phyloP scores from a whole-genome alignment of 1,140 invertebrate species.

The Limonius californicus region DNA sequence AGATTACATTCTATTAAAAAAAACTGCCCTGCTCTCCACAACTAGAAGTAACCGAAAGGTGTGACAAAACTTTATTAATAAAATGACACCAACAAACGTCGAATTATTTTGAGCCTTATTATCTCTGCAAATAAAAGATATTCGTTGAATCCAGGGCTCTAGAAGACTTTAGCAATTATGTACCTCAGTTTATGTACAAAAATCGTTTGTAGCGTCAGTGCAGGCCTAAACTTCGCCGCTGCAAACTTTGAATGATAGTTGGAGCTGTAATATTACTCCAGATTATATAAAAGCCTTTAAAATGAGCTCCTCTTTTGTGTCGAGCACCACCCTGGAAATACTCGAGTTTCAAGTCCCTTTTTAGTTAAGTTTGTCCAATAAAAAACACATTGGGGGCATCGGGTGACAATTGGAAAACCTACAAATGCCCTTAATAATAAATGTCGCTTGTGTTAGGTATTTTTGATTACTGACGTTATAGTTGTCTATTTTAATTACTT shows the following conservation, averaged over 20 bases:
- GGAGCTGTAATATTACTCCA: conserved; percentile 33
- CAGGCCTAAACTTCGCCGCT: conserved; percentile 10
- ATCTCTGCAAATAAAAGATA: no score
- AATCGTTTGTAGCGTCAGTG: no score
- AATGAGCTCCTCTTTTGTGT: conserved; percentile 34
- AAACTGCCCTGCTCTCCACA: background rate
- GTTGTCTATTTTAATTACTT: no score
- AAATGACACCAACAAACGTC: no score
- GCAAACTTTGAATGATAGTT: conserved; percentile 30
- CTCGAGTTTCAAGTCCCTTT: conserved; percentile 33
- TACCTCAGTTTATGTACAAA: no score
- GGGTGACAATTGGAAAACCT: conserved; percentile 32
- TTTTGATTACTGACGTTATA: no score
- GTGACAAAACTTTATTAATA: no score
- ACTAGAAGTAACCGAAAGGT: background rate
- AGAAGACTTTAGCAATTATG: no score
- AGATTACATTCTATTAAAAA: conserved; percentile 6
- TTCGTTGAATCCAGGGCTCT: no score
- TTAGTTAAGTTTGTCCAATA: conserved; percentile 37
- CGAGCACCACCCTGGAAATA: conserved; percentile 28
- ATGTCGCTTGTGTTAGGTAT: no score
- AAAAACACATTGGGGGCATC: conserved; percentile 34
- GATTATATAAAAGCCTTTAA: conserved; percentile 35
- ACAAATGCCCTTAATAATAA: no score
- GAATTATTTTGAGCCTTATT: no score